A percentile compares a stretch with the other conserved stretches of the same genome.
Evolutionary conservation across 2,797 vertebrate species (phyloP).

Genomic region (Sardinella longiceps): DNA sequence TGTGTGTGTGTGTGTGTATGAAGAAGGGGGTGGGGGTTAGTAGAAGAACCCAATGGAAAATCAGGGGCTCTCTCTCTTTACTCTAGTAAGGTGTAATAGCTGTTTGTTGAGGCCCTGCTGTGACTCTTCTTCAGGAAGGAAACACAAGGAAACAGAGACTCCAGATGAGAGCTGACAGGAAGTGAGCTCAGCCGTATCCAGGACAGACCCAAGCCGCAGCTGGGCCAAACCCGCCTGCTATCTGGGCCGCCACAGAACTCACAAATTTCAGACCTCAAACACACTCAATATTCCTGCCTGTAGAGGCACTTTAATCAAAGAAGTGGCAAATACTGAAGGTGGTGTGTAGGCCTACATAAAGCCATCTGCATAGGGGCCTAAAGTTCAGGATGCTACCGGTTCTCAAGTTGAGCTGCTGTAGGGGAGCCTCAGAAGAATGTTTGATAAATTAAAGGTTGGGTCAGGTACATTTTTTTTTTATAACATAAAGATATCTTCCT

Average conservation of each 20-base stretch:
- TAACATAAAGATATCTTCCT: too few relatives aligned
- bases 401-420: too few relatives aligned
- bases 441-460: too few relatives aligned
- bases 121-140: too few relatives aligned
- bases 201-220: too few relatives aligned
- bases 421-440: too few relatives aligned
- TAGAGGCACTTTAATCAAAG: background rate
- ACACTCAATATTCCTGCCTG: background rate
- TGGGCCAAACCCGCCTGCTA: background rate
- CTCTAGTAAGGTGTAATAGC: background rate
- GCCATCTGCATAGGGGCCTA: background rate
- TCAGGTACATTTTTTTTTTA: too few relatives aligned
- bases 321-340: background rate
- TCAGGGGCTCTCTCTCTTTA: conserved; percentile 30
- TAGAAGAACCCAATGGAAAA: conserved; percentile 26
- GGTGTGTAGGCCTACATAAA: background rate
- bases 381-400: too few relatives aligned
- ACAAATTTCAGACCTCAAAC: background rate
- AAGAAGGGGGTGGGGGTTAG: background rate
- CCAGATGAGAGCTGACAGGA: too few relatives aligned
- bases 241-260: background rate
- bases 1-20: background rate
- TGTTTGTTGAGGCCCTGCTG: too few relatives aligned
- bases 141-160: too few relatives aligned
- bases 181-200: too few relatives aligned